Conservation (phyloP, 2,113 vertebrate genomes). For the Pangasianodon hypophthalmus region DNA sequence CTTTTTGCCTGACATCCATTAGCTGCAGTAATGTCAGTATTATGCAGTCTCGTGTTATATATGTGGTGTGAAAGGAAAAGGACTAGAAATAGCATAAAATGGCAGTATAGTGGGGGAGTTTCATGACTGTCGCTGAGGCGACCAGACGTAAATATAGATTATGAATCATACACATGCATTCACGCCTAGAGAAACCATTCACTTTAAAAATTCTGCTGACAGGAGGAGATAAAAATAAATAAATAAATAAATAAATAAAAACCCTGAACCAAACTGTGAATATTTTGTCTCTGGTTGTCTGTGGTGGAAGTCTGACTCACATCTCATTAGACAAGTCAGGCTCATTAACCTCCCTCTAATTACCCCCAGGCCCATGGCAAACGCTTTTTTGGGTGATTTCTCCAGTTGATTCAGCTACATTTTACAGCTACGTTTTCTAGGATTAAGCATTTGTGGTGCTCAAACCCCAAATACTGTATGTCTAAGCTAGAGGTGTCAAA, state of each 20-base stretch:
- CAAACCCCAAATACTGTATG: neutral
- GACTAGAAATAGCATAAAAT: slow-evolving; percentile 2
- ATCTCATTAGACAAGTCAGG: slow-evolving; percentile 45
- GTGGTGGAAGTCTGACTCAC: slow-evolving; percentile 33
- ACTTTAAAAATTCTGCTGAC: slow-evolving; percentile 14
- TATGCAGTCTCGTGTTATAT: neutral
- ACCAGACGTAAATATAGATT: neutral
- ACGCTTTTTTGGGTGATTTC: neutral
- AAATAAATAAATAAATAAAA: slow-evolving; percentile 17
- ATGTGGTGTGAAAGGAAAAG: neutral
- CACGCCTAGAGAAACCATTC: neutral
- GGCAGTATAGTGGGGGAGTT: neutral
- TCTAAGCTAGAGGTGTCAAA: neutral
- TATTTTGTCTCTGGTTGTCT: neutral
- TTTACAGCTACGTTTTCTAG: neutral
- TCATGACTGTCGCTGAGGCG: neutral
- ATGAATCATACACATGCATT: neutral
- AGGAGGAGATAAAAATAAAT: neutral
- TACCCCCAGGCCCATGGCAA: slow-evolving; percentile 27
- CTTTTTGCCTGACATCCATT: neutral
- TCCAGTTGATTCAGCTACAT: neutral
- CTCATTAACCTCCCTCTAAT: slow-evolving; percentile 51
- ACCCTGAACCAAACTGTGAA: neutral
- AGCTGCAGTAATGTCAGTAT: neutral
- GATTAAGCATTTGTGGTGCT: neutral